phyloP scores from a whole-genome alignment of 2,888 invertebrate genomes.

The Epirrhoe tristata region DNA sequence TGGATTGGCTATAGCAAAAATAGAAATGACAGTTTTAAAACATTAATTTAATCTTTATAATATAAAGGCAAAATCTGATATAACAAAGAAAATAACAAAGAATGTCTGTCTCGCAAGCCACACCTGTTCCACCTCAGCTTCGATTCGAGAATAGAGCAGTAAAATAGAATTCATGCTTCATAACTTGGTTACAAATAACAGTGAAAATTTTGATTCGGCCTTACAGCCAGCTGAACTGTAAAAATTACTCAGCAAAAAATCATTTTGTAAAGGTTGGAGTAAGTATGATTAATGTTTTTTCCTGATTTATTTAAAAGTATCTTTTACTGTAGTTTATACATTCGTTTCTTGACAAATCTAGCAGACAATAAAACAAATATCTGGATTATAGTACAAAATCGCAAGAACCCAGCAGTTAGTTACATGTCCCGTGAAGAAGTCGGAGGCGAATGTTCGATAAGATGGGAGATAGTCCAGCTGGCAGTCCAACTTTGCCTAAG shows the following conservation, averaged over 20 bases:
- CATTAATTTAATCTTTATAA: no score
- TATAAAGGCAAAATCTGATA: neutral
- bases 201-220: neutral
- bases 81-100: neutral
- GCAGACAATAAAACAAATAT: neutral
- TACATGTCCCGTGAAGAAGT: slow-evolving; percentile 46
- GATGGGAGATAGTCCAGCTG: slow-evolving; percentile 60
- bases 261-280: neutral
- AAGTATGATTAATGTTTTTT: neutral
- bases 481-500: slow-evolving; percentile 61
- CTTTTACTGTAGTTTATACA: neutral
- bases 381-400: slow-evolving; percentile 26
- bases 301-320: no score
- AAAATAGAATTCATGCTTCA: neutral
- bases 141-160: neutral
- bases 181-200: neutral
- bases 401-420: slow-evolving; percentile 45
- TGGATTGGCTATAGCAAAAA: neutral
- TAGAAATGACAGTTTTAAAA: no score
- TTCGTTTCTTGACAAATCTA: neutral
- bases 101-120: neutral
- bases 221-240: neutral
- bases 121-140: neutral
- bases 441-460: slow-evolving; percentile 53
- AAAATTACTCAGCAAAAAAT: neutral